Evolutionary conservation across 2,113 vertebrate genomes (phyloP).

Genomic region (Corydoras maculifer): DNA sequence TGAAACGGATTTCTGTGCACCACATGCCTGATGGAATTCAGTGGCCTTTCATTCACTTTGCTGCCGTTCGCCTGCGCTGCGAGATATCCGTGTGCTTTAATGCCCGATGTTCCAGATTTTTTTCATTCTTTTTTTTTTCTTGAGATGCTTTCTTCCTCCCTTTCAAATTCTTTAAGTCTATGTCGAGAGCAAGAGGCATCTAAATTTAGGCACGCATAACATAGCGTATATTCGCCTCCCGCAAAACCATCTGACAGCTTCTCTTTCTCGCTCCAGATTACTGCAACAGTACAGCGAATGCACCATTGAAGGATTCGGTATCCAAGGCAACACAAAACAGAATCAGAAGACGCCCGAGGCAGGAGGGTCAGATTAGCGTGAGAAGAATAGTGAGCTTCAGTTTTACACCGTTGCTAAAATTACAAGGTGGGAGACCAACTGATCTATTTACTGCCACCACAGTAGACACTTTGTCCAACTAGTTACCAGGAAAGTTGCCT

Average conservation of each 20-base stretch:
- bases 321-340: slow-evolving; percentile 70
- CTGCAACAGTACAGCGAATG: slow-evolving; percentile 50
- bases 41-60: slow-evolving; percentile 20
- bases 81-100: slow-evolving; percentile 33
- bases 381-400: slow-evolving; percentile 51
- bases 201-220: slow-evolving; percentile 53
- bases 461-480: background rate
- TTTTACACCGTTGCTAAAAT: slow-evolving; percentile 46
- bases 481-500: background rate
- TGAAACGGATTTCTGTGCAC: background rate
- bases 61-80: slow-evolving; percentile 28
- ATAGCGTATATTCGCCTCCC: slow-evolving; percentile 37
- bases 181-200: slow-evolving; percentile 31
- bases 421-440: slow-evolving; percentile 8
- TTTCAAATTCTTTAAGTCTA: slow-evolving; percentile 31
- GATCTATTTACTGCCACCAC: slow-evolving; percentile 3
- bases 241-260: slow-evolving; percentile 35
- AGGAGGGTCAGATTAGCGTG: slow-evolving; percentile 60
- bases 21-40: slow-evolving; percentile 23
- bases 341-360: slow-evolving; percentile 58
- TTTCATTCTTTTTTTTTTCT: no score
- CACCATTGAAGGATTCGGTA: slow-evolving; percentile 60
- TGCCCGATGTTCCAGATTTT: slow-evolving; percentile 35
- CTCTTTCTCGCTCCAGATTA: slow-evolving; percentile 44
- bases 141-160: background rate